These are phyloP conservation scores for Ficedula albicollis DNA, from an alignment of 2,797 vertebrate genomes.

Conservation along the genomic window DNA sequence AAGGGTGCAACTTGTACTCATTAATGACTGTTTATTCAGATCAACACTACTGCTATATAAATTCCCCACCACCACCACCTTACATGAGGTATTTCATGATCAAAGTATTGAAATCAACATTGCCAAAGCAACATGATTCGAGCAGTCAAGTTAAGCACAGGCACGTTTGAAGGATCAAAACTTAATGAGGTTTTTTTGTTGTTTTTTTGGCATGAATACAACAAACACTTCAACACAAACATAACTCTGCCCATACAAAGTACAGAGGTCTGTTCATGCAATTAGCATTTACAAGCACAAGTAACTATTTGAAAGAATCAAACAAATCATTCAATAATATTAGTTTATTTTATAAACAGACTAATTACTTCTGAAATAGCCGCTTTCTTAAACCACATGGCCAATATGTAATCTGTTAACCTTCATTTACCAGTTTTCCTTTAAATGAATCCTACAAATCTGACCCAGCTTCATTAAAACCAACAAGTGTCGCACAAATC, in stretches of 20 bases:
- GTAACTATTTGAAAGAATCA: background rate
- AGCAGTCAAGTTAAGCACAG: slow-evolving; percentile 3
- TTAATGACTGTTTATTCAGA: slow-evolving; percentile 26
- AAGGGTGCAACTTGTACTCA: background rate
- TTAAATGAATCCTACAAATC: background rate
- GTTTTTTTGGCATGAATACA: background rate
- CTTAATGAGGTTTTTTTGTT: slow-evolving; percentile 3
- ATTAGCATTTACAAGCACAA: slow-evolving; percentile 13
- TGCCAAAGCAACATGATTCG: background rate
- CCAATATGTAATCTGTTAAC: background rate
- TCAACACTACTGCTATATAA: background rate
- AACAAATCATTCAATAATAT: slow-evolving; percentile 2
- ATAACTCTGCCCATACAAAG: slow-evolving; percentile 3
- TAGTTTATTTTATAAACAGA: slow-evolving; percentile 17
- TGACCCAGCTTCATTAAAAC: background rate
- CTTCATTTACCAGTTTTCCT: background rate
- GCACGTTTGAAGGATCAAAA: slow-evolving; percentile 7
- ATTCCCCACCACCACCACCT: background rate
- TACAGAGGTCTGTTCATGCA: background rate
- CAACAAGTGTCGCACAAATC: background rate
- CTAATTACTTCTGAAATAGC: background rate
- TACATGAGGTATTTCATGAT: background rate
- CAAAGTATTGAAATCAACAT: slow-evolving; percentile 26
- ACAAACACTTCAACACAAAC: slow-evolving; percentile 6
- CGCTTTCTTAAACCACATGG: background rate